Conservation (phyloP, 2,888 invertebrate genomes). For the Phaonia tiefii region DNA sequence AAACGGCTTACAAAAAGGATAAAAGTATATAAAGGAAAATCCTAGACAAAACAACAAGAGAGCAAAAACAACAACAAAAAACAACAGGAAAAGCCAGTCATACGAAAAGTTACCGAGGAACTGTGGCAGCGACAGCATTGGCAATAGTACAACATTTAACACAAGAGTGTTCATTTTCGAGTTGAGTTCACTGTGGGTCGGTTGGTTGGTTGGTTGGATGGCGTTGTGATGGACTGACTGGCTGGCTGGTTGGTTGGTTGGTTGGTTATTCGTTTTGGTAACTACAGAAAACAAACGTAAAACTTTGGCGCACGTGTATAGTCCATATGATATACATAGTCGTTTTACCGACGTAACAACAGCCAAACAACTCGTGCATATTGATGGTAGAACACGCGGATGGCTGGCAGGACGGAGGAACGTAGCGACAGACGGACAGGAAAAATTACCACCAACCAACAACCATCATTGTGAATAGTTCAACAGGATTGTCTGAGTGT, state of each 20-base stretch:
- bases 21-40: conserved; percentile 29
- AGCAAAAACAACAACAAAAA: conserved; percentile 51
- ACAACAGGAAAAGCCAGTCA: conserved; percentile 3
- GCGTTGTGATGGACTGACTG: conserved; percentile 10
- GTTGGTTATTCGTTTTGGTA: background rate
- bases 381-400: too few species aligned
- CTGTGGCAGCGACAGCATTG: conserved; percentile 27
- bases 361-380: conserved; percentile 5
- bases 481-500: background rate
- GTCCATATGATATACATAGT: conserved; percentile 33
- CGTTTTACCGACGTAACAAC: background rate
- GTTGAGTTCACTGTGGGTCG: conserved; percentile 10
- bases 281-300: conserved; percentile 35
- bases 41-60: conserved; percentile 30
- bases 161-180: background rate
- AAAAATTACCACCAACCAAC: too few species aligned
- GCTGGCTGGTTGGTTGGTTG: background rate
- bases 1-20: conserved; percentile 12
- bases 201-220: background rate
- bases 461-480: too few species aligned
- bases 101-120: too few species aligned
- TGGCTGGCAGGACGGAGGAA: background rate
- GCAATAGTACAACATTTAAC: background rate
- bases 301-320: conserved; percentile 63
- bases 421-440: conserved; percentile 11